Percentiles rank a stretch among this genome's conserved stretches.
phyloP scores from a whole-genome alignment of 2,888 invertebrate genomes.

The Theodoxus fluviatilis region DNA sequence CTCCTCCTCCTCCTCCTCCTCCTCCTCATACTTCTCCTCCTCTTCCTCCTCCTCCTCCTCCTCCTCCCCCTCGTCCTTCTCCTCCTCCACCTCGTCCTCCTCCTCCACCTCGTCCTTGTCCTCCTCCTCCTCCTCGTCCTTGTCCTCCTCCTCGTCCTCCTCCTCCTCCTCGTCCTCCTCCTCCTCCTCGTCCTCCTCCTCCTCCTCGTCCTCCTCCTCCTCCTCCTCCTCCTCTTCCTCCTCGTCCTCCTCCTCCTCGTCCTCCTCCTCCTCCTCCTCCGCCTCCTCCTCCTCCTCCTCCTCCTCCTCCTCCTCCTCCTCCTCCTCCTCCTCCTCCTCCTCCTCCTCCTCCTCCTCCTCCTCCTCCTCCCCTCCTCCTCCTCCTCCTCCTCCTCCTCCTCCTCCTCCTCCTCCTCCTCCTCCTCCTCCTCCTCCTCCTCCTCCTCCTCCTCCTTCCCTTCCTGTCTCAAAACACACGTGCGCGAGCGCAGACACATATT shows the following conservation, averaged over 20 bases:
- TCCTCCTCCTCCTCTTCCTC: background rate
- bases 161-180: constrained; percentile 12
- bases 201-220: background rate
- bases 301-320: background rate
- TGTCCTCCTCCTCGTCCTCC: constrained; percentile 7
- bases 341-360: background rate
- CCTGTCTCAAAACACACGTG: background rate
- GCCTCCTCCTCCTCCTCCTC: background rate
- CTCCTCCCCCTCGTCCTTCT: background rate
- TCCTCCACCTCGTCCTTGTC: background rate
- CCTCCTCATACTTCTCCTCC: background rate
- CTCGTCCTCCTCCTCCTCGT: background rate
- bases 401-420: background rate
- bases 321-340: background rate
- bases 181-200: background rate
- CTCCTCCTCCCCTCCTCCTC: background rate
- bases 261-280: background rate
- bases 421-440: background rate
- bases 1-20: background rate
- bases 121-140: background rate
- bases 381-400: background rate
- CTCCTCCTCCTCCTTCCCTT: background rate
- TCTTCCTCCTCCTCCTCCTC: background rate
- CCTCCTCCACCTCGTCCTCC: background rate
- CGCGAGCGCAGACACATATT: background rate